These are phyloP conservation scores for Leptinotarsa lineolata DNA, from an alignment of 1,140 invertebrate species.

Conservation along the genomic window DNA sequence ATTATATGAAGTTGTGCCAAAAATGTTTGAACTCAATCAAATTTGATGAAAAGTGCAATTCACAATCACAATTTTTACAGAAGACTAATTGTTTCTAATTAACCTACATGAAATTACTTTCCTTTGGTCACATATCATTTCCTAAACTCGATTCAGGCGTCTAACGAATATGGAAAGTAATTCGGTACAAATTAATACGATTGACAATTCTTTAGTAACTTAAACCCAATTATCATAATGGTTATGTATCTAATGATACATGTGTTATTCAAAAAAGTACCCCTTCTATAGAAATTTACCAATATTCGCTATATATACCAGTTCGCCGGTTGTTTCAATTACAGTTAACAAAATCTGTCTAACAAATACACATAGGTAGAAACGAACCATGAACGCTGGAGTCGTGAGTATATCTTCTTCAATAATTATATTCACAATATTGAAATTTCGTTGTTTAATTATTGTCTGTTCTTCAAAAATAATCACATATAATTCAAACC, in stretches of 20 bases:
- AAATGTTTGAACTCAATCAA: too few species aligned
- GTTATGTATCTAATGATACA: background rate
- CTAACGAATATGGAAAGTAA: constrained; percentile 2
- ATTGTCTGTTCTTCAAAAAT: too few species aligned
- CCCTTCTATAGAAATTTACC: constrained; percentile 44
- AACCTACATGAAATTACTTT: constrained; percentile 17
- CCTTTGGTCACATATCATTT: background rate
- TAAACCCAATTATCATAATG: constrained; percentile 13
- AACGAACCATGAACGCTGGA: constrained; percentile 38
- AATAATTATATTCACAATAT: too few species aligned
- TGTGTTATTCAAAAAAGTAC: background rate
- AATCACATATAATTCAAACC: too few species aligned
- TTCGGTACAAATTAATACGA: background rate
- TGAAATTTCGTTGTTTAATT: too few species aligned
- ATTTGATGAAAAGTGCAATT: too few species aligned
- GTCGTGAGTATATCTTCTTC: constrained; percentile 37
- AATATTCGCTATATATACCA: constrained; percentile 39
- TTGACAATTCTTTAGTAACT: background rate
- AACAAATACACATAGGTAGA: constrained; percentile 37
- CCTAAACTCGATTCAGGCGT: background rate
- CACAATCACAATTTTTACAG: too few species aligned
- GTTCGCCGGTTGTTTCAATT: constrained; percentile 37
- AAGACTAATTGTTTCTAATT: background rate
- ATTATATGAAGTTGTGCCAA: too few species aligned
- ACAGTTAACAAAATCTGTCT: constrained; percentile 39